Evolutionary conservation across 2,888 invertebrate species (phyloP).

Genomic region (Lochmaea capreae): DNA sequence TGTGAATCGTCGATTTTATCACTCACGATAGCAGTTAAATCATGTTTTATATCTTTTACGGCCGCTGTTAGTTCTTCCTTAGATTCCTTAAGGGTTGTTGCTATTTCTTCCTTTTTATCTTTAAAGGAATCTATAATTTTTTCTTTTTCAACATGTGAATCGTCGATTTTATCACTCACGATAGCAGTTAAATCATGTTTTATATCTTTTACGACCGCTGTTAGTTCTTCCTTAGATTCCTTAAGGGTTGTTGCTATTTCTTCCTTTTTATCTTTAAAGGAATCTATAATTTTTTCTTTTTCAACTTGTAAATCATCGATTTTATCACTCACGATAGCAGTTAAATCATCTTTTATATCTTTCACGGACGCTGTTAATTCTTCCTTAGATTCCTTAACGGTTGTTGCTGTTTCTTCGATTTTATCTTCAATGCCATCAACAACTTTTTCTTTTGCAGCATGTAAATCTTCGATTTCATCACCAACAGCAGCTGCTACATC

Average conservation of each 20-base stretch:
- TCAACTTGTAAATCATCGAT: background rate
- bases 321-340: background rate
- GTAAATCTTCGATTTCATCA: background rate
- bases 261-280: constrained; percentile 3
- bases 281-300: background rate
- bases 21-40: background rate
- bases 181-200: background rate
- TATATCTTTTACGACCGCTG: background rate
- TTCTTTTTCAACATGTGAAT: background rate
- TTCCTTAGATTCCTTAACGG: background rate
- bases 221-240: constrained; percentile 9
- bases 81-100: background rate
- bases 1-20: background rate
- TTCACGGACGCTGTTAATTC: background rate
- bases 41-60: constrained; percentile 2
- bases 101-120: background rate
- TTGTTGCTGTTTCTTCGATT: background rate
- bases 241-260: background rate
- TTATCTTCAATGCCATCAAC: background rate
- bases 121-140: constrained; percentile 7
- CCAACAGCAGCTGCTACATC: background rate
- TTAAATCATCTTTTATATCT: background rate
- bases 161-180: background rate
- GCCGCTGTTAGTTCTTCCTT: constrained; percentile 12
- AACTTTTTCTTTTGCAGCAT: background rate